phyloP scores from a whole-genome alignment of 2,888 invertebrate species.

The Cheilosia vernalis region DNA sequence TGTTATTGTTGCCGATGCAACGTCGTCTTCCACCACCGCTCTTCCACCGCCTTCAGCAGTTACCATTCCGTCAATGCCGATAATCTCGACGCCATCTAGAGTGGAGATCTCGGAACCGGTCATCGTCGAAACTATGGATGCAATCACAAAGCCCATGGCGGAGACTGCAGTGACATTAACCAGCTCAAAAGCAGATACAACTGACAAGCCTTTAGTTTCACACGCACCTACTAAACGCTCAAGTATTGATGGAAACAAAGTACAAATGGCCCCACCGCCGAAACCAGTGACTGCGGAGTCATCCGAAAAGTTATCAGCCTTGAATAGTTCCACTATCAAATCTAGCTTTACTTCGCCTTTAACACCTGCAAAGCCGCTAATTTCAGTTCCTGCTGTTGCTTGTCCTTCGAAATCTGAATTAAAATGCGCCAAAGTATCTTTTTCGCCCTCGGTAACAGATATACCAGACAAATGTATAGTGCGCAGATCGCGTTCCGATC shows the following conservation, averaged over 20 bases:
- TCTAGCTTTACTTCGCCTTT: no score
- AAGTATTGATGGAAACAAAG: background rate
- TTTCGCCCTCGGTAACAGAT: background rate
- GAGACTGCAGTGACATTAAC: background rate
- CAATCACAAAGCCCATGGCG: background rate
- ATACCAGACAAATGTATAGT: background rate
- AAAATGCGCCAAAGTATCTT: background rate
- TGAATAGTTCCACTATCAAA: background rate
- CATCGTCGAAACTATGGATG: background rate
- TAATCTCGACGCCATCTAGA: conserved; percentile 22
- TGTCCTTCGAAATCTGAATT: background rate
- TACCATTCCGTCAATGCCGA: conserved; percentile 18
- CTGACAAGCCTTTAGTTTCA: background rate
- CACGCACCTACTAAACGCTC: background rate
- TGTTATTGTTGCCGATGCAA: background rate
- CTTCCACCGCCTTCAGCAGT: background rate
- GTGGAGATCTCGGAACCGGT: background rate
- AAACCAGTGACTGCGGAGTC: background rate
- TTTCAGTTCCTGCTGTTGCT: background rate
- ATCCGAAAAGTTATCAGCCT: background rate
- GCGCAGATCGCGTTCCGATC: no score
- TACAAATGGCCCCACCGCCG: background rate
- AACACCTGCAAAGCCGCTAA: background rate
- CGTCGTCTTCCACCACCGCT: background rate
- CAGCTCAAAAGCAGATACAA: background rate